Evolutionary conservation across 1,140 invertebrate genomes (phyloP), one percentile per base, ranked within the genome.

Genomic region (Proales similis): DNA sequence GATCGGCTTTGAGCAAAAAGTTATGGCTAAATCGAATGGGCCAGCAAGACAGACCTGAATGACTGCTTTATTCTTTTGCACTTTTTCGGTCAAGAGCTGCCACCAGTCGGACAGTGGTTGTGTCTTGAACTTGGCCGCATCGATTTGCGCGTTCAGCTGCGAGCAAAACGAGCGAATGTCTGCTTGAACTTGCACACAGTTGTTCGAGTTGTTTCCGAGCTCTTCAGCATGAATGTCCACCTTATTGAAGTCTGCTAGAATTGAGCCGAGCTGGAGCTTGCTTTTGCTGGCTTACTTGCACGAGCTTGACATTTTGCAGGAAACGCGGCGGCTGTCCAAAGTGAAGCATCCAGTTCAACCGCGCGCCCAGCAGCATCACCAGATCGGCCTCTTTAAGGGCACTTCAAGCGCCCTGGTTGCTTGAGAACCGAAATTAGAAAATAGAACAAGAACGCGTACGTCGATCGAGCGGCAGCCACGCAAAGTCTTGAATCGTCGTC

Each of bases 261-360:
- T 14, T 39, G 2, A 39, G 2, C 20, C 36, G 4, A 39, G 2
- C 20, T 14, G 4, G 20, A 14, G 33, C 9, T 36, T 9, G n/a
- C 9, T 36, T 9, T 14, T 39, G 36, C 20, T 39, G 30, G 64
- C 48, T 61, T 71, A 86, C 85, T 79, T 93, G 90, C 68, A 95
- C 89, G 48, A 95, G 75, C 78, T 90, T 90, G 0, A 91, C 88
- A 72, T 88, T 77, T 19, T 80, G 73, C 26, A 82, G 79, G 73
- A 85, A 95, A 26, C 91, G 77, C 14, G 90, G 91, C n/a, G 85
- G 77, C 47, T 83, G 81, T 9, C 91, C 92, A 78, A 95, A 97
- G 77, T 97, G 92, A 30, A 97, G 77, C 74, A 96, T 96, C 92
- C 92, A 96, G 76, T 97, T 97, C 0, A 95, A 78, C 62, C 91